These are phyloP conservation scores for Apostichopus japonicus DNA, from an alignment of 35 echinoderm and acorn worm species.

Conservation along the genomic window DNA sequence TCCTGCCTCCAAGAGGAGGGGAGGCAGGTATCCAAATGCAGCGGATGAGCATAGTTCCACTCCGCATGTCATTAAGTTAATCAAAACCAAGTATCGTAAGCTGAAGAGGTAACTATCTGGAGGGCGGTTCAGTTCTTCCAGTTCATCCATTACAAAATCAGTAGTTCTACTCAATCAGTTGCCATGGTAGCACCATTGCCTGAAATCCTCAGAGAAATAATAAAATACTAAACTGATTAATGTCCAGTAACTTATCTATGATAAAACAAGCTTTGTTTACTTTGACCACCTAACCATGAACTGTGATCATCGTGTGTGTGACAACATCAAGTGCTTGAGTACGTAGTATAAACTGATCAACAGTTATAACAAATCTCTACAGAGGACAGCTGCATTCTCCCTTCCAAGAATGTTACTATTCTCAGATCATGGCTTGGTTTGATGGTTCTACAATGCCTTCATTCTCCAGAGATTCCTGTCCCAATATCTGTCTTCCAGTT, in stretches of 20 bases:
- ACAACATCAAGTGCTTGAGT: too few species aligned
- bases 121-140: constrained; percentile 39
- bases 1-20: constrained; percentile 87
- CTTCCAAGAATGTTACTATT: neutral
- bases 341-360: neutral
- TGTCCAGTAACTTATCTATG: neutral
- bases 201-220: neutral
- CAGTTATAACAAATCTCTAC: neutral
- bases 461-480: too few species aligned
- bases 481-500: too few species aligned
- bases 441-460: too few species aligned
- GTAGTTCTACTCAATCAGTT: neutral
- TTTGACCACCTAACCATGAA: too few species aligned
- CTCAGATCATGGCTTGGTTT: too few species aligned
- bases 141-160: neutral
- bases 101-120: constrained; percentile 57
- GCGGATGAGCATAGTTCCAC: constrained; percentile 92
- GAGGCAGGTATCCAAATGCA: constrained; percentile 95
- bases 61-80: constrained; percentile 91
- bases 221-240: neutral
- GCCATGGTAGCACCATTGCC: neutral
- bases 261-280: neutral
- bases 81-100: constrained; percentile 59
- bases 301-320: too few species aligned
- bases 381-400: neutral